Evolutionary conservation across 2,113 vertebrate genomes (phyloP).

Genomic region (Haliaeetus leucogaster): DNA sequence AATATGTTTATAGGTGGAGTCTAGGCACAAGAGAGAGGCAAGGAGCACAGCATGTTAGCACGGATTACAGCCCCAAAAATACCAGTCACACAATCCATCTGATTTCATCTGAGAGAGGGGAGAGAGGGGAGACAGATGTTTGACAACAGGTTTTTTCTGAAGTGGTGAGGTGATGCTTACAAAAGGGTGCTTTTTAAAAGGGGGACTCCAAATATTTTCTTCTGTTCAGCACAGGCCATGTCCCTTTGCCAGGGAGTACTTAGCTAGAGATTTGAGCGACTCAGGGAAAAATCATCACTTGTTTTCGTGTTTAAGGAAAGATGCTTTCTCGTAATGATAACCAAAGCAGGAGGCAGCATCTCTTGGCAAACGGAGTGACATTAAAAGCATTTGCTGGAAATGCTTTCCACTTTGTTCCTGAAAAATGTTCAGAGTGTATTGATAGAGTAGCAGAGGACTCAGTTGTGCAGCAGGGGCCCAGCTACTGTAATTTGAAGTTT

Average conservation of each 20-base stretch:
- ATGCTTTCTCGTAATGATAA: constrained; percentile 34
- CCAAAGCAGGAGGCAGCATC: constrained; percentile 16
- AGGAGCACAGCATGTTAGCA: background rate
- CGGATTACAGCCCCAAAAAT: background rate
- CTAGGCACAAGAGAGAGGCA: background rate
- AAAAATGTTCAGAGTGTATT: constrained; percentile 32
- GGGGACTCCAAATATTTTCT: background rate
- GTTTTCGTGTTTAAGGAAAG: constrained; percentile 39
- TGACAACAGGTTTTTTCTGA: background rate
- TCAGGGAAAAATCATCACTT: background rate
- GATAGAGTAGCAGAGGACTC: background rate
- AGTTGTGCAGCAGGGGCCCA: background rate
- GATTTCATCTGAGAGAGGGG: background rate
- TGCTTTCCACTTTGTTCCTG: constrained; percentile 43
- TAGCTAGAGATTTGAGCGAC: background rate
- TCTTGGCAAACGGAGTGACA: constrained; percentile 60
- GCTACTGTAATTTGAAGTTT: constrained; percentile 20
- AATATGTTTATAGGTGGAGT: background rate
- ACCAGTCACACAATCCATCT: background rate
- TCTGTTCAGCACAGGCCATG: background rate
- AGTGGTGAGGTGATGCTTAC: background rate
- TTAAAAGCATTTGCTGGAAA: constrained; percentile 73
- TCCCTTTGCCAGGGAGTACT: background rate
- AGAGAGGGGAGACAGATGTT: background rate
- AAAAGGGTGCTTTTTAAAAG: background rate